phyloP scores from a whole-genome alignment of 1,140 invertebrate species.

The Leguminivora glycinivorella region DNA sequence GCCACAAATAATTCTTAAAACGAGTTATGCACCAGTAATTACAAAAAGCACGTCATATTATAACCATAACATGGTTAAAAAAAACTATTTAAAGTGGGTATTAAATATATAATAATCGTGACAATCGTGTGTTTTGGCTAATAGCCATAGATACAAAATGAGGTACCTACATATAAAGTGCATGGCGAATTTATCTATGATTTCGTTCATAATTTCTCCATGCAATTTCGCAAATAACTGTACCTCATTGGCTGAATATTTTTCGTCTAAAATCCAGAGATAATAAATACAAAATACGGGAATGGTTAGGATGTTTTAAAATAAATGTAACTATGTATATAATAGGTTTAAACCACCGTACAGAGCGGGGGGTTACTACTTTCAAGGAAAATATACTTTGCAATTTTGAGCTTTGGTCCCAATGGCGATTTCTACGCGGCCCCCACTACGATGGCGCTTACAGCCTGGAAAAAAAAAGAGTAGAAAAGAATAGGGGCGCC shows the following conservation, averaged over 20 bases:
- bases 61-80: not conserved
- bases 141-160: not conserved
- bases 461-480: not conserved
- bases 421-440: constrained; percentile 18
- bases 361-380: not conserved
- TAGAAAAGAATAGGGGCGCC: no score
- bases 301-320: no score
- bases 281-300: no score
- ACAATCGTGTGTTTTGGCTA: not conserved
- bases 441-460: not conserved
- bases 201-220: no score
- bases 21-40: constrained; percentile 39
- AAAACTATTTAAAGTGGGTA: not conserved
- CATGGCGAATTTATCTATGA: no score
- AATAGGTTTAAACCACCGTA: not conserved
- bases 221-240: no score
- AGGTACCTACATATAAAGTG: not conserved
- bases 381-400: constrained; percentile 29
- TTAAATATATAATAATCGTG: not conserved
- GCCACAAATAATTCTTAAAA: not conserved
- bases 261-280: no score
- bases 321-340: no score
- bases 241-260: no score
- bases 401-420: constrained; percentile 32
- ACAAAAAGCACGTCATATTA: constrained; percentile 12